Percentiles rank a stretch among this genome's conserved stretches.
phyloP scores from a whole-genome alignment of 1,140 invertebrate genomes.

The Magallana ariakensis region DNA sequence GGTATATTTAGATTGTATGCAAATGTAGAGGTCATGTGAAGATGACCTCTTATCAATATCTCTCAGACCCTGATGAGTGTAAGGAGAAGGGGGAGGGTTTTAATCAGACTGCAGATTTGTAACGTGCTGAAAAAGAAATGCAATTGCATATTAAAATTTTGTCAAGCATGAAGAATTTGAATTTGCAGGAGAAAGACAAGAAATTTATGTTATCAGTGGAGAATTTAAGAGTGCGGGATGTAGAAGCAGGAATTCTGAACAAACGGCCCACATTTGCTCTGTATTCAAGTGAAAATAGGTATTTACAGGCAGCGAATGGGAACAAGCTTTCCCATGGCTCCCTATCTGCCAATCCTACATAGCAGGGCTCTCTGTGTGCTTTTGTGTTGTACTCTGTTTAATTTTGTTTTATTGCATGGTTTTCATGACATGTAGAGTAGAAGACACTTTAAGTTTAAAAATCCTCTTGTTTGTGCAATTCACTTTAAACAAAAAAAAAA shows the following conservation, averaged over 20 bases:
- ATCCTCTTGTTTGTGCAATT: too few relatives aligned
- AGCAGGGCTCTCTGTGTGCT: not conserved
- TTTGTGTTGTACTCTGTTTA: not conserved
- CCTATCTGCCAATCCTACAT: not conserved
- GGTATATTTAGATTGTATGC: too few relatives aligned
- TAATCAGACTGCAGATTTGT: too few relatives aligned
- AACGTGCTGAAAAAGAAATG: too few relatives aligned
- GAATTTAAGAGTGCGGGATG: slow-evolving; percentile 96
- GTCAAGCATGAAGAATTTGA: slow-evolving; percentile 24
- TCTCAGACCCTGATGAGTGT: too few relatives aligned
- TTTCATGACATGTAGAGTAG: too few relatives aligned
- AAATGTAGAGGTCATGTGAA: too few relatives aligned
- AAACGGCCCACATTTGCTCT: slow-evolving; percentile 97
- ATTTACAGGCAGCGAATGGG: slow-evolving; percentile 45
- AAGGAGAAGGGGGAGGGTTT: too few relatives aligned
- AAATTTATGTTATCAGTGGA: slow-evolving; percentile 99
- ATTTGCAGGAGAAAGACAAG: slow-evolving; percentile 95
- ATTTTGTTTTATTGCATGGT: not conserved
- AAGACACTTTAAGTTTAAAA: too few relatives aligned
- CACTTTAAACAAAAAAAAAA: too few relatives aligned
- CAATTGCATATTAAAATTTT: not conserved
- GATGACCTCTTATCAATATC: too few relatives aligned
- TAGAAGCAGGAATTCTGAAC: slow-evolving; percentile 99
- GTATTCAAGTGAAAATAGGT: slow-evolving; percentile 95
- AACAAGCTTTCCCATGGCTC: not conserved